Conservation (phyloP, 2,888 invertebrate genomes). For the Amiota minor region DNA sequence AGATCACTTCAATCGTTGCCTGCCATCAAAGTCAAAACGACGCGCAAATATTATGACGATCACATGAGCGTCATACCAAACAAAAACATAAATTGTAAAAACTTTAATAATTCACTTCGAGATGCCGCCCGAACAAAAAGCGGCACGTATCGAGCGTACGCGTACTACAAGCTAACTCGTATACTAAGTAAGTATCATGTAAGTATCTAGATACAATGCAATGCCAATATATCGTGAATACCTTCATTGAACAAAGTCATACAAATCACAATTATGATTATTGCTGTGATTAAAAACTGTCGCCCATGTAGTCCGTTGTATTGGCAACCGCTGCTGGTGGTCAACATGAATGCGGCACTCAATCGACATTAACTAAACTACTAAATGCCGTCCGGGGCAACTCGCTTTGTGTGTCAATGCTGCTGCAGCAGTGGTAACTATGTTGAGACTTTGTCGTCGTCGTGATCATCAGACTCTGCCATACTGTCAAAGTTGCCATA, state of each 20-base stretch:
- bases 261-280: constrained; percentile 68
- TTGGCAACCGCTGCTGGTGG: constrained; percentile 50
- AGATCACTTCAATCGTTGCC: no score
- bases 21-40: constrained; percentile 18
- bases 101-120: constrained; percentile 64
- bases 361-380: constrained; percentile 40
- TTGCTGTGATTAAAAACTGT: constrained; percentile 68
- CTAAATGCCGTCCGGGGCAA: constrained; percentile 15
- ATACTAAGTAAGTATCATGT: not conserved
- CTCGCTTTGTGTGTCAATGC: constrained; percentile 38
- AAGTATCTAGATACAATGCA: constrained; percentile 14
- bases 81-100: constrained; percentile 60
- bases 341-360: constrained; percentile 64
- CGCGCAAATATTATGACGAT: constrained; percentile 22
- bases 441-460: constrained; percentile 31
- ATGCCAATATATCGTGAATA: constrained; percentile 9
- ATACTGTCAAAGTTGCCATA: constrained; percentile 71
- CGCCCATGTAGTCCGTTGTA: constrained; percentile 48
- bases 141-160: not conserved
- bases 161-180: not conserved
- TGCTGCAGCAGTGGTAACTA: not conserved
- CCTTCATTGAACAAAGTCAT: constrained; percentile 56
- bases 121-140: constrained; percentile 50
- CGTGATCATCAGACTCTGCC: constrained; percentile 26
- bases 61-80: constrained; percentile 4